phyloP scores from a whole-genome alignment of 2,888 invertebrate genomes.

The Troides oblongomaculatus region DNA sequence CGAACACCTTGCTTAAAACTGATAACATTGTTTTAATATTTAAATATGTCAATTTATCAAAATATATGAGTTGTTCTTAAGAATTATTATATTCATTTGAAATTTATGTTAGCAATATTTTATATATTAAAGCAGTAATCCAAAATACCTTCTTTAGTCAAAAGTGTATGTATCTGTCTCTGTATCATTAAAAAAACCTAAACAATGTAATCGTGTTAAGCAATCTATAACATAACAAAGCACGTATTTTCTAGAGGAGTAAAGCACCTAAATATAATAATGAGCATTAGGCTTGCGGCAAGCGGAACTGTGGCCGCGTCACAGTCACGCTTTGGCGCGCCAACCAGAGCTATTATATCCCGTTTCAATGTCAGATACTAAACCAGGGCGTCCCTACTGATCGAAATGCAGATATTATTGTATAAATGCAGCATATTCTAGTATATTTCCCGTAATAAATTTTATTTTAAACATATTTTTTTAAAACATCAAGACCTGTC shows the following conservation, averaged over 20 bases:
- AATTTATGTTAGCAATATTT: no score
- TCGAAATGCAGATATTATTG: conserved; percentile 17
- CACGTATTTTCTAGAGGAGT: conserved; percentile 12
- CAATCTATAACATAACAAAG: conserved; percentile 1
- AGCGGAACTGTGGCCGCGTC: conserved; percentile 37
- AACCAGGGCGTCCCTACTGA: conserved; percentile 34
- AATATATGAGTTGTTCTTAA: no score
- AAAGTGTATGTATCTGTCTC: not conserved
- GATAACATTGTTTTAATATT: no score
- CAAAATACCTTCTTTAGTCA: not conserved
- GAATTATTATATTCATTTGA: no score
- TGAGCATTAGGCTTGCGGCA: conserved; percentile 25
- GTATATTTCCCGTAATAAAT: not conserved
- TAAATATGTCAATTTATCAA: no score
- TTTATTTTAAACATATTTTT: not conserved
- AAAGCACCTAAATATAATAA: conserved; percentile 26
- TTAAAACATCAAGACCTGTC: not conserved
- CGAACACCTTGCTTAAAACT: no score
- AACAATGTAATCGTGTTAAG: conserved; percentile 1
- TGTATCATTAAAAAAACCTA: not conserved
- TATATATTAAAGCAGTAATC: no score
- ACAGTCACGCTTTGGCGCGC: conserved; percentile 52
- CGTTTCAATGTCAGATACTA: conserved; percentile 54
- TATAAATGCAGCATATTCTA: not conserved
- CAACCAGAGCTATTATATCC: conserved; percentile 59